Conservation (phyloP, 2,113 vertebrate species). For the Coptodon bakossiorum region DNA sequence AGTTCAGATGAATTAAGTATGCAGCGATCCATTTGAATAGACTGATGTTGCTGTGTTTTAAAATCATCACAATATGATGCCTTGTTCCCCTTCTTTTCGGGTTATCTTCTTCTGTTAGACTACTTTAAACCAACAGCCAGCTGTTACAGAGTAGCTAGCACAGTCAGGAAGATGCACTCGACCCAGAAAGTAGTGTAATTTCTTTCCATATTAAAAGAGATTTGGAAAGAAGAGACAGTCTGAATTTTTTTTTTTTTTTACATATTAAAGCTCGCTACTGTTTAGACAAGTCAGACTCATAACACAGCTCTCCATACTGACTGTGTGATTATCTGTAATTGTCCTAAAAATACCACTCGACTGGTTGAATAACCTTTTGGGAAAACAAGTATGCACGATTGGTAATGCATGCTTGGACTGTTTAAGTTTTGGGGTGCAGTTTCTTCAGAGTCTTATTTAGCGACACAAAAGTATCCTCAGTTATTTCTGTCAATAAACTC, state of each 20-base stretch:
- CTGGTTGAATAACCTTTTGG: neutral
- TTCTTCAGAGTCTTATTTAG: neutral
- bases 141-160: neutral
- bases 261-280: neutral
- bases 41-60: neutral
- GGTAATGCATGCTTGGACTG: neutral
- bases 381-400: neutral
- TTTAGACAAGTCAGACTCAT: neutral
- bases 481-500: neutral
- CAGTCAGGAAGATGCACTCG: neutral
- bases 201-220: neutral
- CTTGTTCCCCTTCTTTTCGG: neutral
- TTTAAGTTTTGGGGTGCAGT: neutral
- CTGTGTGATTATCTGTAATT: conserved; percentile 34
- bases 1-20: neutral
- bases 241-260: neutral
- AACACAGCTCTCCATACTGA: neutral
- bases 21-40: neutral
- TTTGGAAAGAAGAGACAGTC: neutral
- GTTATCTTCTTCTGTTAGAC: neutral
- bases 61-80: neutral
- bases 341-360: conserved; percentile 9
- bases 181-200: neutral
- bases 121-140: neutral
- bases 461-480: neutral